Evolutionary conservation across 2,888 invertebrate genomes (phyloP).

Genomic region (Cryptophagus acutangulus): DNA sequence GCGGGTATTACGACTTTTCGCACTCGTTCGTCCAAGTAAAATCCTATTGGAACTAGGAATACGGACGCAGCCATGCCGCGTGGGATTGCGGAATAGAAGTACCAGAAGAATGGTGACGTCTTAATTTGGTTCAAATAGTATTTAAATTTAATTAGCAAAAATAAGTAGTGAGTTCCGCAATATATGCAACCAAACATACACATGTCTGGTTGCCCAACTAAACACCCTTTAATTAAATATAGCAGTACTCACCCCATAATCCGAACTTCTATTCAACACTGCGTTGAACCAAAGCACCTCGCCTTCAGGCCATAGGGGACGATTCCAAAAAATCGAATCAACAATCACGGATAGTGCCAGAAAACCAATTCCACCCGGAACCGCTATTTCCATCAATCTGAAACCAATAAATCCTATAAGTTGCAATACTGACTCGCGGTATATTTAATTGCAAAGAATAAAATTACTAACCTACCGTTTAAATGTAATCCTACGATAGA

Average conservation of each 20-base stretch:
- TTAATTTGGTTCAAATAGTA: slow-evolving; percentile 38
- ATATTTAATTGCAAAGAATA: neutral
- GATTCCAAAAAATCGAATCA: slow-evolving; percentile 92
- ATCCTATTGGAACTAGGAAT: slow-evolving; percentile 72
- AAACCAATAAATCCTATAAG: slow-evolving; percentile 30
- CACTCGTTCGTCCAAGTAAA: slow-evolving; percentile 67
- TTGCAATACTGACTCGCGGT: too few relatives aligned
- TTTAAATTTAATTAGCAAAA: neutral
- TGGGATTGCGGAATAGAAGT: slow-evolving; percentile 95
- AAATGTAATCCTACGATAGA: slow-evolving; percentile 63
- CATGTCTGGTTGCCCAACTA: too few relatives aligned
- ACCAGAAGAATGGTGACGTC: slow-evolving; percentile 96
- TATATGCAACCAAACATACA: too few relatives aligned
- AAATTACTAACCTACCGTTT: slow-evolving; percentile 55
- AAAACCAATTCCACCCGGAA: slow-evolving; percentile 66
- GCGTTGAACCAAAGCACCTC: slow-evolving; percentile 97
- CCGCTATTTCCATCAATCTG: slow-evolving; percentile 66
- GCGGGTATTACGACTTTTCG: slow-evolving; percentile 66
- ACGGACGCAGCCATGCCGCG: slow-evolving; percentile 81
- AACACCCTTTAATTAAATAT: too few relatives aligned
- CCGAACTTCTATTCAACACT: slow-evolving; percentile 85
- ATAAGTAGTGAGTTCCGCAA: too few relatives aligned
- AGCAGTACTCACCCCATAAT: slow-evolving; percentile 98
- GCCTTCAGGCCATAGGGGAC: slow-evolving; percentile 93
- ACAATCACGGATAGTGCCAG: slow-evolving; percentile 69